Evolutionary conservation across 2,888 invertebrate genomes (phyloP), one percentile per base, ranked within the genome.

Genomic region (Oligia fasciuncula): DNA sequence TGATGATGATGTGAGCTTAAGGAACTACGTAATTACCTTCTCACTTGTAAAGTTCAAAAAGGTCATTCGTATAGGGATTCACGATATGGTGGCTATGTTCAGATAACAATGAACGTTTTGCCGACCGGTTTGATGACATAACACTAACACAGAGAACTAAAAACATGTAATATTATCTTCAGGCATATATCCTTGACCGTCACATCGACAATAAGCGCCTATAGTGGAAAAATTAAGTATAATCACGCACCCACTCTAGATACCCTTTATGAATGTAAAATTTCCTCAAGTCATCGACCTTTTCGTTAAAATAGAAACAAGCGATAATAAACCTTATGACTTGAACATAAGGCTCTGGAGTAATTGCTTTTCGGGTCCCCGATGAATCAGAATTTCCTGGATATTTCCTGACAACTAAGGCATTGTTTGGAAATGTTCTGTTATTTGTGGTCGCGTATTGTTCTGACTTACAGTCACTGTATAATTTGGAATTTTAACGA

Each of bases 211-310:
- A 11, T 40, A 67, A n/a, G 19, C 62, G 5, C 23, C 51, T 57
- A 35, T 43, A 71, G 19, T 57, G 75, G 43, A 73, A 78, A 77
- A 73, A 81, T 87, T 85, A 83, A 86, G 43, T 77, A 60, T 63
- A 74, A 76, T 83, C 85, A 88, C 88, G 87, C 76, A 86, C 81
- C 83, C 88, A 89, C 90, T 90, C 88, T 90, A 87, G 82, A 88
- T 85, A 89, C 88, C 87, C 87, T 87, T 78, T 75, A 72, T 80
- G 91, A 90, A 92, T 93, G 77, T 87, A 80, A 88, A 91, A 89
- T 86, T 83, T 77, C 82, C 85, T 79, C 66, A 84, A 88, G 92
- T 81, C 86, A 85, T 83, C 73, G 87, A 87, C 87, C 88, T 79
- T 73, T 73, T 23, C 6, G 4, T 71, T 29, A 11, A 29, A n/a